phyloP scores from a whole-genome alignment of 2,888 invertebrate species.

The Pycnomerus fuliginosus region DNA sequence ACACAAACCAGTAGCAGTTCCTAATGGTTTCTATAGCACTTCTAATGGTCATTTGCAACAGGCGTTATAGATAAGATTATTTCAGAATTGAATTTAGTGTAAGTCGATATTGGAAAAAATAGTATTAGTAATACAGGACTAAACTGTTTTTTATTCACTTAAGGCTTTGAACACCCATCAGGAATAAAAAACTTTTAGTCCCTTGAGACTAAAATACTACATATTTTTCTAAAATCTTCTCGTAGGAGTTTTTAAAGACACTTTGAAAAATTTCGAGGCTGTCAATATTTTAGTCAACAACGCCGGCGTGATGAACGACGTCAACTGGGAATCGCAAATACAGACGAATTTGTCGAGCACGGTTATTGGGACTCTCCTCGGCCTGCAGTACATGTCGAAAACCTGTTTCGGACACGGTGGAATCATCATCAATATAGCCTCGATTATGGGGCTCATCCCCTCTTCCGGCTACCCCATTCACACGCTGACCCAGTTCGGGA shows the following conservation, averaged over 20 bases:
- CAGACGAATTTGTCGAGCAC: conserved; percentile 48
- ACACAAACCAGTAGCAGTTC: no score
- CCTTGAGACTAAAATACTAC: no score
- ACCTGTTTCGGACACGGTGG: conserved; percentile 61
- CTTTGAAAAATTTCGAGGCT: conserved; percentile 51
- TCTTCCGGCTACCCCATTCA: conserved; percentile 56
- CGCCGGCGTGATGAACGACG: conserved; percentile 76
- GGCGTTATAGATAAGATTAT: no score
- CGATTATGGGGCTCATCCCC: conserved; percentile 59
- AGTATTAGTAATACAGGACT: no score
- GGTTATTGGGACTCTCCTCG: conserved; percentile 55
- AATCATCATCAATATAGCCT: conserved; percentile 63
- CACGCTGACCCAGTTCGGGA: conserved; percentile 53
- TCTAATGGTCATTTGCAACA: no score
- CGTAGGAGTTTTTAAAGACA: conserved; percentile 53
- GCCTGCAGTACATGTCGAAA: conserved; percentile 59
- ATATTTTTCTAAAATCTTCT: no score
- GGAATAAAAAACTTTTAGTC: no score
- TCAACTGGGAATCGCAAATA: conserved; percentile 71
- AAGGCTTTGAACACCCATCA: no score
- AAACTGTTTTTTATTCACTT: no score
- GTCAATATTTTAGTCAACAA: conserved; percentile 66
- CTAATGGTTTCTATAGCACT: no score
- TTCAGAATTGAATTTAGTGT: no score
- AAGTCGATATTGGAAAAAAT: no score